These are phyloP conservation scores for Tragelaphus imberbis DNA, from an alignment of 2,113 vertebrate species.

Conservation along the genomic window DNA sequence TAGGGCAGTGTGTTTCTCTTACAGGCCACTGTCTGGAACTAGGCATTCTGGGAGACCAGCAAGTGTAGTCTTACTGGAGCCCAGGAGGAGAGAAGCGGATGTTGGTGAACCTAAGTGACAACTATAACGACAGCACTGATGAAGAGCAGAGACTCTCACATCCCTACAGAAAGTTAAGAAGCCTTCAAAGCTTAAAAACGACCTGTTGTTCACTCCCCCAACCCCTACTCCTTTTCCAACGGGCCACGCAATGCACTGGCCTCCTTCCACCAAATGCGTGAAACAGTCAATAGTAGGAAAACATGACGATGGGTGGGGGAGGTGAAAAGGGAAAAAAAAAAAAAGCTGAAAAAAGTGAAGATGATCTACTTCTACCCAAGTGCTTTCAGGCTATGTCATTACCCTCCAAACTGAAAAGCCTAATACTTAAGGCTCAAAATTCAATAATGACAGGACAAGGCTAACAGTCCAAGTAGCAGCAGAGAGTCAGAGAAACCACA, in stretches of 20 bases:
- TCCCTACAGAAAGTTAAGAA: not conserved
- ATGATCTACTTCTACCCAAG: not conserved
- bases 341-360: not conserved
- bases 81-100: not conserved
- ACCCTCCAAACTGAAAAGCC: not conserved
- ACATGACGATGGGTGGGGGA: fast-evolving
- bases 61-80: not conserved
- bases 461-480: not conserved
- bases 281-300: not conserved
- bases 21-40: not conserved
- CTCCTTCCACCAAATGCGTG: not conserved
- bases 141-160: not conserved
- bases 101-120: not conserved
- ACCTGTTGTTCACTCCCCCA: not conserved
- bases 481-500: not conserved
- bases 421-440: not conserved
- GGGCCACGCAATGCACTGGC: not conserved
- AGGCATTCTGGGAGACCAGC: not conserved
- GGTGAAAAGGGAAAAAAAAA: not conserved
- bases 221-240: not conserved
- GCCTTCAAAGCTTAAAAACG: not conserved
- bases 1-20: not conserved
- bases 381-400: not conserved
- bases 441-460: not conserved
- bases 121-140: not conserved